Base-by-base conservation (phyloP, 2,797 vertebrate species). In the Ctenopoma multispine region DNA sequence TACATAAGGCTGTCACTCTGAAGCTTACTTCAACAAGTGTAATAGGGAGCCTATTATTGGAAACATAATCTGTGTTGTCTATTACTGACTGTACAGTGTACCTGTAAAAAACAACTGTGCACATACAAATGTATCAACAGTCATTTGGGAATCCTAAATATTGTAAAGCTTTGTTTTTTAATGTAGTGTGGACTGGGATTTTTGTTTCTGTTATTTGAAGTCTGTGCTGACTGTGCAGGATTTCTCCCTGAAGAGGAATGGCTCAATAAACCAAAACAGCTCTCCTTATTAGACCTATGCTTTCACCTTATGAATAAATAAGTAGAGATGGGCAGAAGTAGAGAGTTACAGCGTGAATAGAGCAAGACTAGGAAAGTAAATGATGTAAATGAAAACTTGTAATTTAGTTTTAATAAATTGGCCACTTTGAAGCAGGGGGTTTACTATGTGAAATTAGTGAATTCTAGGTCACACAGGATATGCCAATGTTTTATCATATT, bases 31-130 rank as follows among this genome's bases (percentile, higher is more conserved):
- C 68, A 58, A 10, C 72, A 64, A 69, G 72, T 84, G 69, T 83
- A 69, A 70, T 54, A 54, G 71, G 53, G 36, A 64, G 55, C 36
- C 82, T 92, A 91, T 91, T 90, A 67, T 75, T 85, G 65, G 90
- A 85, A 78, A 69, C 73, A 18, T 89, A 87, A 91, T 91, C 87
- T 38, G 1, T 24, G 29, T 47, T 74, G 71, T 75, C 60, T 62
- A 82, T 73, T 77, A 82, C 79, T 78, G 74, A 58, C 53, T 73
- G 36, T 31, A 15, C 62, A 46, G 49, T 48, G 55, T 48, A 72
- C 63, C 54, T 65, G 40, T 46, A n/a, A 50, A 21, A 59, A 62
- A 59, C 49, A 57, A 46, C 36, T 17, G 29, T 55, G 20, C 48
- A 41, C 24, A 49, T 51, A 70, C n/a, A 41, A 38, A 17, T 4